Base-by-base conservation (phyloP, 2,888 invertebrate species). In the Trilocha varians region DNA sequence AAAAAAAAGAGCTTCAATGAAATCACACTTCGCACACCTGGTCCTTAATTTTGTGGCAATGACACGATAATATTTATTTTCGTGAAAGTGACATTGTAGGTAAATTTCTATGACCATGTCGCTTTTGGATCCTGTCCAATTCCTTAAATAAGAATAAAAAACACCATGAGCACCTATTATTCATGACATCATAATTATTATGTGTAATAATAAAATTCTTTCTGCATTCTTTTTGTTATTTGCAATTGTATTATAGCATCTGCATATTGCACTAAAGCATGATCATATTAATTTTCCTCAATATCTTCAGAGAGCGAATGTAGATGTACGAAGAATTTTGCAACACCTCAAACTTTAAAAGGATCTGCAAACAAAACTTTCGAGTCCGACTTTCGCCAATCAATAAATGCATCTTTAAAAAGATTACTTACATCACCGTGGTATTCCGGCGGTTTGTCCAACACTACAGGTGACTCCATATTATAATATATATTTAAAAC, bases 401-500 rank as follows among this genome's bases (percentile, higher is more conserved):
- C 32, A 15, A 15, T 18, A 35, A 50, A 56, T 57, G 54, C 44
- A 52, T 41, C 54, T 39, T 8, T 25, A 9, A 25, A 15, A 11
- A 35, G 17, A 3, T n/a, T 41, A 43, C 43, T 79, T 80, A 88
- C 88, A 63, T 87, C 86, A 69, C 83, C 86, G 65, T 83, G 85
- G 70, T 88, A 88, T 68, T 88, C 88, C 57, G 87, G 85, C 57
- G 88, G 87, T 64, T 85, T 87, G 75, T 88, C 89, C 76, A 89
- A 62, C 70, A 89, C 87, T 76, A 88, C 87, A 62, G 88, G 88
- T 48, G 88, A 88, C 74, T 88, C 88, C 88, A 88, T 88, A 54
- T 11, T 25, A 9, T 25, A 9, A 25, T 3, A 57, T 60, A 52
- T 44, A 57, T 44, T 51, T 41, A 50, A 64, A 69, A 64, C 62